phyloP scores from a whole-genome alignment of 2,797 vertebrate genomes.

The Nasua narica region DNA sequence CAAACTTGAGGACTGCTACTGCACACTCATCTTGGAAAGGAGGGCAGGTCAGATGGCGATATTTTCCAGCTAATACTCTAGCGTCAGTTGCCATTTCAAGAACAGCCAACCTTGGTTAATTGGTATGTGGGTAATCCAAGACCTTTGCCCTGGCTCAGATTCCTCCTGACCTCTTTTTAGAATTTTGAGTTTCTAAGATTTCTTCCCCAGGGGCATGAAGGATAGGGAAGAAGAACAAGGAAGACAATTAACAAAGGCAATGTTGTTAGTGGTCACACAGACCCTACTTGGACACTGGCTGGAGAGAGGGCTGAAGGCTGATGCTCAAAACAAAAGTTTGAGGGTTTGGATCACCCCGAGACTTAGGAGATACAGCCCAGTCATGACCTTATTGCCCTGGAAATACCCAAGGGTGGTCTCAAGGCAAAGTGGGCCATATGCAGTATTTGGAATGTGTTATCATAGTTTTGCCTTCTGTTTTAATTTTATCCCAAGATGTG shows the following conservation, averaged over 20 bases:
- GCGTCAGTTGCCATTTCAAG: neutral
- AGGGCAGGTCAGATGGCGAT: neutral
- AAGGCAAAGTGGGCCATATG: neutral
- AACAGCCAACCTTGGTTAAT: neutral
- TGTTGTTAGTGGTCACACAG: neutral
- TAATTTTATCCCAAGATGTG: neutral
- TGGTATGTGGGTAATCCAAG: neutral
- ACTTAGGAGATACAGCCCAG: neutral
- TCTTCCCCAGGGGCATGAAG: neutral
- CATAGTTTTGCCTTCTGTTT: neutral
- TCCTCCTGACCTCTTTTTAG: neutral
- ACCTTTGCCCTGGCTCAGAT: neutral
- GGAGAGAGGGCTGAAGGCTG: neutral
- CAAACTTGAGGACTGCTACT: neutral
- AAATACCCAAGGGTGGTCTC: neutral
- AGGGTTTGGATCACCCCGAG: neutral
- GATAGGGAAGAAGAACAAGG: neutral
- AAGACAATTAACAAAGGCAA: neutral
- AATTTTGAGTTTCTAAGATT: conserved; percentile 35
- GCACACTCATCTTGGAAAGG: neutral
- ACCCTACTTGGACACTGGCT: neutral
- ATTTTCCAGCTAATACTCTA: neutral
- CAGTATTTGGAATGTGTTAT: neutral
- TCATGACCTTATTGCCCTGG: neutral
- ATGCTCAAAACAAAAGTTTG: neutral